phyloP scores from a whole-genome alignment of 2,113 vertebrate species.

The Stegastes partitus region DNA sequence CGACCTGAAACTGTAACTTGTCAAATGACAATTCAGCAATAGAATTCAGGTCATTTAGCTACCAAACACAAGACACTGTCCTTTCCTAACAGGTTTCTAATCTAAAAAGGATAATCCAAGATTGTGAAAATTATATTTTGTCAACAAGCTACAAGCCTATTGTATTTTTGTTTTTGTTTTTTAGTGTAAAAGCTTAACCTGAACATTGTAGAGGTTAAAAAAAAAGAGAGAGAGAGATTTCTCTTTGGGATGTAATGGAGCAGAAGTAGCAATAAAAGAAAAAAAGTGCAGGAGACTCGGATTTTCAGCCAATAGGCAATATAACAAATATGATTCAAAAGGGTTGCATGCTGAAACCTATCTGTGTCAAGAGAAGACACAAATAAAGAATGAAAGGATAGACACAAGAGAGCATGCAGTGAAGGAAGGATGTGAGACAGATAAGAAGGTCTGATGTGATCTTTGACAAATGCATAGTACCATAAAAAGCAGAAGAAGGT shows the following conservation, averaged over 20 bases:
- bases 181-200: too few species aligned
- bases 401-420: neutral
- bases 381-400: neutral
- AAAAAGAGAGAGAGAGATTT: too few species aligned
- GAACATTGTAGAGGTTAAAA: too few species aligned
- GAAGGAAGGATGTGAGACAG: neutral
- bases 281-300: neutral
- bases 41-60: too few species aligned
- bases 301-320: neutral
- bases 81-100: too few species aligned
- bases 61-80: too few species aligned
- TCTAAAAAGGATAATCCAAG: too few species aligned
- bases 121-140: too few species aligned
- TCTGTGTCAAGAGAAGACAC: neutral
- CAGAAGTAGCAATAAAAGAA: neutral
- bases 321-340: conserved; percentile 1
- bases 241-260: neutral
- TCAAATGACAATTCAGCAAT: too few species aligned
- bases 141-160: too few species aligned
- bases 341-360: neutral
- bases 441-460: conserved; percentile 16
- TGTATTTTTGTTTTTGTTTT: too few species aligned
- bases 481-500: neutral
- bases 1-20: too few species aligned
- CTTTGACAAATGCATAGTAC: conserved; percentile 25